A percentile compares a stretch with the other conserved stretches of the same genome.
Conservation (phyloP, 2,113 vertebrate species). For the Eurystomus gularis region DNA sequence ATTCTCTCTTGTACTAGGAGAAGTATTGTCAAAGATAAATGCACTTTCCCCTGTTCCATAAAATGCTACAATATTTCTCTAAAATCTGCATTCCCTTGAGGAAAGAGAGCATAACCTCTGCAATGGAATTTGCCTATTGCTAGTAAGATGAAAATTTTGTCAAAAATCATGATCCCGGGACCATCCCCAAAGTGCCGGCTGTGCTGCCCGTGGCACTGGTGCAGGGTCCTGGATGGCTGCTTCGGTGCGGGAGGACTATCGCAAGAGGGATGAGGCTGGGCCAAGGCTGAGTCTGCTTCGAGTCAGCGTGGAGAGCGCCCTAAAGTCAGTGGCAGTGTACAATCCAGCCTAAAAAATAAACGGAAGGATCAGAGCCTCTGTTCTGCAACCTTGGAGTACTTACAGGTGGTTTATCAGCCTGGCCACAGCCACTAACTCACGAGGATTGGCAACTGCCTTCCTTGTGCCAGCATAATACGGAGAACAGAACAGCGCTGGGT, state of each 20-base stretch:
- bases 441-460: neutral
- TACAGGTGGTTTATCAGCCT: accelerated
- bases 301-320: accelerated
- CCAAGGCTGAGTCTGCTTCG: neutral
- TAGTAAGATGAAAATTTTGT: neutral
- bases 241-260: neutral
- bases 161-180: accelerated
- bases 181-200: accelerated
- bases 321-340: neutral
- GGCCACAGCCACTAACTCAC: accelerated
- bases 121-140: neutral
- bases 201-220: neutral
- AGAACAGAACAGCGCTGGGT: neutral
- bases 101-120: neutral
- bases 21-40: neutral
- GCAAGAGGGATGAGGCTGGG: accelerated
- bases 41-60: neutral
- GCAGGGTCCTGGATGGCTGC: neutral
- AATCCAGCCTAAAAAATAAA: neutral
- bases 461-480: accelerated
- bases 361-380: neutral
- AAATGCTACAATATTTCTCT: neutral
- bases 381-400: neutral
- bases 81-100: neutral
- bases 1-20: neutral